These are phyloP conservation scores for Heterotis niloticus DNA, from an alignment of 2,113 vertebrate species.

Conservation along the genomic window DNA sequence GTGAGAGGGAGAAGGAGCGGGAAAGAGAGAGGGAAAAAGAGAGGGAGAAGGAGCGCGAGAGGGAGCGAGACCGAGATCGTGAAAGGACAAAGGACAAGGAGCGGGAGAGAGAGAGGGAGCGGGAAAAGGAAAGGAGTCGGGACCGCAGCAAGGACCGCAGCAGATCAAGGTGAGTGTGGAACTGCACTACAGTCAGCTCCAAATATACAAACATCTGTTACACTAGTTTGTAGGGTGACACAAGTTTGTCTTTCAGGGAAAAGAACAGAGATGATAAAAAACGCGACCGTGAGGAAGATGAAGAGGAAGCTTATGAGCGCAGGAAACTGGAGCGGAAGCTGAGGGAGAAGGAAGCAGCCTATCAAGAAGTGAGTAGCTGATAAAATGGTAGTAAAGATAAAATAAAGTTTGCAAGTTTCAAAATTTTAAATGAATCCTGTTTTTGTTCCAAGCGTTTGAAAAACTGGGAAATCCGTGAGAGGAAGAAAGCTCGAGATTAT, in stretches of 20 bases:
- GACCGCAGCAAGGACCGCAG: constrained; percentile 81
- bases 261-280: constrained; percentile 90
- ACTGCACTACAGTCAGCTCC: no score
- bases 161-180: constrained; percentile 75
- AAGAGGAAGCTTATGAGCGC: constrained; percentile 91
- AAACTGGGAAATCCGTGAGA: constrained; percentile 96
- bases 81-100: constrained; percentile 70
- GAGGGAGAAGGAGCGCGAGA: constrained; percentile 80
- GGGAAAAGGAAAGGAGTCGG: constrained; percentile 78
- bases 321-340: constrained; percentile 92
- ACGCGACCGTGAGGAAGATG: constrained; percentile 88
- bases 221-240: neutral
- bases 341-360: constrained; percentile 93
- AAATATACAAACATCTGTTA: no score
- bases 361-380: constrained; percentile 82
- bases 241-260: constrained; percentile 59
- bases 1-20: constrained; percentile 64
- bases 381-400: neutral
- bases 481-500: constrained; percentile 93
- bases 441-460: constrained; percentile 73
- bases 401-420: neutral
- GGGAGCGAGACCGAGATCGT: constrained; percentile 75
- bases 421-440: neutral
- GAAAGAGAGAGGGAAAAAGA: constrained; percentile 80
- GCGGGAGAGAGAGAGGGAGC: constrained; percentile 76